Base-by-base conservation (phyloP, 2,888 invertebrate genomes). In the Tenthredo livida region DNA sequence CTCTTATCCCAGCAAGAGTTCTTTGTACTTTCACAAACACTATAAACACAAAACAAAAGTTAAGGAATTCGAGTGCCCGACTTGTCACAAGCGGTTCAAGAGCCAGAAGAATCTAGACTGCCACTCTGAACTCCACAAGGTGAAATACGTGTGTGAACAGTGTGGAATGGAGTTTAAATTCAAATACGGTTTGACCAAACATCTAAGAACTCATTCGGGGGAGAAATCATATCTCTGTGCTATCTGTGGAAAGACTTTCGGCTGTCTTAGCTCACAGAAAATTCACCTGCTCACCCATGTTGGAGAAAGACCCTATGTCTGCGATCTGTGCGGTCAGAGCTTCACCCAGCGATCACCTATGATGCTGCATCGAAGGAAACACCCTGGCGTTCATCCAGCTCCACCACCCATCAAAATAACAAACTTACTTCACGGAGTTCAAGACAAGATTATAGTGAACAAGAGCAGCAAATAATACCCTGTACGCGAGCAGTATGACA, bases 361-460 rank as follows among this genome's bases (percentile, higher is more conserved):
- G 92, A 91, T 93, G 90, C 86, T 91, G 7, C 92, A 93, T 61
- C 88, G 92, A 7, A 90, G 88, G 25, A 92, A 91, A 84, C 93
- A 93, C 85, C 92, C 92, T 1, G 92, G 91, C 0, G 83, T 88
- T 0, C 90, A 91, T 85, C 91, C 91, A 4, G 89, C 91, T 6
- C 92, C 93, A 0, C 92, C 93, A 3, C 92, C 92, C 0, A 91
- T 92, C 21, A 92, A 91, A 86, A 92, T 92, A 7, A 91, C 92
- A 0, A 90, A 91, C 84, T 87, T 92, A n/a, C 86, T 92, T 40
- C 91, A 92, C 37, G 91, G 91, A 4, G 92, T 92, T 12, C 89
- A 90, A 72, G 91, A 92, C 58, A 91, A 90, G 78, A 91, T 91
- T 75, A 89, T 90, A 40, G 88, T 90, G 72, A 91, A 90, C 67